A percentile compares a stretch with the other conserved stretches of the same genome.
Evolutionary conservation across 2,888 invertebrate species (phyloP).

Genomic region (Drosophila mimica): DNA sequence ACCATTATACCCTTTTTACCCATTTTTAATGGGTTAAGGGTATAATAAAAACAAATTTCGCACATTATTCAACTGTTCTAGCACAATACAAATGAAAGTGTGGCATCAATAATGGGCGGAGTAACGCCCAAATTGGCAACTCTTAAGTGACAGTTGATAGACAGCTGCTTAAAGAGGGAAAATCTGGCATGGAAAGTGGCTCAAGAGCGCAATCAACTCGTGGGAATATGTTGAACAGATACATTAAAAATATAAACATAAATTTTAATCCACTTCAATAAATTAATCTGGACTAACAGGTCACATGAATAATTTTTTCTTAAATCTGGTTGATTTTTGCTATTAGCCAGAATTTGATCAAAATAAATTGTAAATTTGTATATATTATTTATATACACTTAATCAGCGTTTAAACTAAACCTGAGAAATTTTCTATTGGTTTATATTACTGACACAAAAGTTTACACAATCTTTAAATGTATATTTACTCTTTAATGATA

Average conservation of each 20-base stretch:
- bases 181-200: slow-evolving; percentile 44
- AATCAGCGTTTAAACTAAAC: neutral
- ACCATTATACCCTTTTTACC: no score
- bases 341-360: neutral
- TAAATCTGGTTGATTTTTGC: neutral
- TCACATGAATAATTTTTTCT: neutral
- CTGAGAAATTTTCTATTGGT: neutral
- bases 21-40: no score
- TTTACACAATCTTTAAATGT: slow-evolving; percentile 30
- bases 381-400: neutral
- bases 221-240: neutral
- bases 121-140: slow-evolving; percentile 45
- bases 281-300: neutral
- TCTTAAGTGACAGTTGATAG: slow-evolving; percentile 54
- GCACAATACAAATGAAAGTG: slow-evolving; percentile 59
- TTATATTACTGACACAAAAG: slow-evolving; percentile 6
- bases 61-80: slow-evolving; percentile 67
- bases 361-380: neutral
- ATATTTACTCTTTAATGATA: slow-evolving; percentile 21
- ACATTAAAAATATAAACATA: neutral
- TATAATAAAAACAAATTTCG: slow-evolving; percentile 57
- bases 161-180: slow-evolving; percentile 48
- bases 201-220: slow-evolving; percentile 25
- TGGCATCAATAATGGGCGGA: slow-evolving; percentile 47
- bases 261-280: neutral